Base-by-base conservation (phyloP, 1,140 invertebrate genomes). In the Dreissena rostriformis region DNA sequence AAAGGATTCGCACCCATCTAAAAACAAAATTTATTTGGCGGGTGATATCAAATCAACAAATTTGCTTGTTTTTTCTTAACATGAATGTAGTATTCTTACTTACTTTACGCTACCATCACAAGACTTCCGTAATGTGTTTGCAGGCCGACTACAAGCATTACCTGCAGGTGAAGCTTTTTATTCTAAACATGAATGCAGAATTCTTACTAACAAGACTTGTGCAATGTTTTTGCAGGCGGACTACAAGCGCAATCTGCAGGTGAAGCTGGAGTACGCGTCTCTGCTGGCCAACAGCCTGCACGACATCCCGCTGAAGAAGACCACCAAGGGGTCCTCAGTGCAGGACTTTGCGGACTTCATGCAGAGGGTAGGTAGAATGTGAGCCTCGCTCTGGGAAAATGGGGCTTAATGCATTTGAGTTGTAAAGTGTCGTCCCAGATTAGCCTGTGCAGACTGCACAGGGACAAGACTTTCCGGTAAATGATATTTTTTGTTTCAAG, bases 301-400 rank as follows among this genome's bases (percentile, higher is more conserved):
- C 4, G 49, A 74, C 15, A 61, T 74, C 28, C 72, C 72, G 8
- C 57, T 77, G 12, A 19, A 65, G 55, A 65, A 65, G 17, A 39
- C 12, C 55, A 26, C 61, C 7, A 26, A 63, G 22, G 52, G 61
- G 39, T 55, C 28, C 24, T 19, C 74, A 61, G 15, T 77, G 5
- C n/a, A 77, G 57, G 52, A 29, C 22, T 77, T 77, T 29, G 26
- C 74, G 5, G 74, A 77, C 55, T 77, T 77, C 29, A 77, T 77
- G 74, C 24, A 77, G 15, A 77, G 39, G 55, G 74, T 77, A 77
- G 22, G 39, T 39, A 8, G 39, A 39, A 39, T 39, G 39, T 2
- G 39, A 39, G 4, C 39, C 2, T 39, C 8, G 2, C 8, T 39
- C 8, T 39, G 8, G 2, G 39, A 39, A 39, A 39, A 39, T 39